phyloP scores from a whole-genome alignment of 2,888 invertebrate genomes.

The Tetranychus piercei region DNA sequence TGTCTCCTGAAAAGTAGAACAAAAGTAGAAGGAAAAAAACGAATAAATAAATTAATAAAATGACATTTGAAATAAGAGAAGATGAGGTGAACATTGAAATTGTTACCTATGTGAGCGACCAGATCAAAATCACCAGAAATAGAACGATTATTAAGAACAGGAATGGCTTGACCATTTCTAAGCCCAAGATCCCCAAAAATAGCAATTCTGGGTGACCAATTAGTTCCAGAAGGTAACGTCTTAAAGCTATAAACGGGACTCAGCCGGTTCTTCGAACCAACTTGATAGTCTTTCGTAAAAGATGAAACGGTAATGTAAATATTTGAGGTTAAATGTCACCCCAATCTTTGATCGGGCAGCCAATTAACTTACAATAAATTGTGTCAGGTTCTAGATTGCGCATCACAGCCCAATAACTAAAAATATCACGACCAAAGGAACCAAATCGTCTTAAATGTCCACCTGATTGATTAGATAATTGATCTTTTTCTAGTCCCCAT shows the following conservation, averaged over 20 bases:
- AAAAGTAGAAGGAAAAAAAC: neutral
- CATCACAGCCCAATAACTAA: neutral
- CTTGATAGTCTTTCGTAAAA: neutral
- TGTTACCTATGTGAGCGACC: neutral
- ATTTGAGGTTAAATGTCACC: no score
- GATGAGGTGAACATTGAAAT: neutral
- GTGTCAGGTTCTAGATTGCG: neutral
- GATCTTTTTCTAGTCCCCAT: neutral
- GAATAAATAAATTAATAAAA: neutral
- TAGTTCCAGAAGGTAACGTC: neutral
- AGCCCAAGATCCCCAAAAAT: conserved; percentile 5
- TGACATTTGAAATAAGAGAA: neutral
- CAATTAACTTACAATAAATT: conserved; percentile 9
- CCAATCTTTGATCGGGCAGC: neutral
- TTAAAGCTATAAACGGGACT: neutral
- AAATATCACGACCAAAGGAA: neutral
- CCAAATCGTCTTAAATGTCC: conserved; percentile 1
- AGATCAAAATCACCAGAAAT: neutral
- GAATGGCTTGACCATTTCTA: conserved; percentile 2
- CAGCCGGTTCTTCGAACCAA: neutral
- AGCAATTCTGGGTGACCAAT: conserved; percentile 4
- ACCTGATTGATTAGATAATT: neutral
- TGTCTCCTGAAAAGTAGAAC: conserved; percentile 2
- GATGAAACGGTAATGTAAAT: neutral
- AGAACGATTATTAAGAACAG: neutral